Evolutionary conservation across 1,140 invertebrate genomes (phyloP), one percentile per base, ranked within the genome.

Genomic region (Caenorhabditis remanei): DNA sequence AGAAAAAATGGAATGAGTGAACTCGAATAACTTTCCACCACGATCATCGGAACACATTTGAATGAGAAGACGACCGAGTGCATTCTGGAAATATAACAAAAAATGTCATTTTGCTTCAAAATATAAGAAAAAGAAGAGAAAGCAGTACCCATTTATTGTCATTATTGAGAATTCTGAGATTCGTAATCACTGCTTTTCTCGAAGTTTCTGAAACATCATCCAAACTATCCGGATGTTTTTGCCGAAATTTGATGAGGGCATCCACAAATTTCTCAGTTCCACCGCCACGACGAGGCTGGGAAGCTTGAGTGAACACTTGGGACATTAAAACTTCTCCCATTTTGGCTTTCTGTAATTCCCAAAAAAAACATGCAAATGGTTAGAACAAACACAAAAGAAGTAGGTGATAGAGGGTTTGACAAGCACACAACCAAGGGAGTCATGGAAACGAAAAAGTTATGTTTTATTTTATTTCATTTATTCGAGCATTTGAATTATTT

Each of bases 1-100:
- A 4, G 71, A 13, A 14, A 79, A 50, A 50, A 79, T 53, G 6
- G 71, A 16, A 41, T 79, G 71, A 11, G 46, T 50, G 46, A 79
- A 79, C 14, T 79, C 71, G 40, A 79, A 79, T n/a, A 79, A 32
- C 13, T 40, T 13, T 13, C n/a, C 46, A 19, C 71, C 71, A 50
- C 71, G 71, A 79, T 79, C 71, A n/a, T 79, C 71, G n/a, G 43
- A 4, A 14, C 71, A 50, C 71, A 79, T 79, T 79, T 79, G 71
- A 50, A 79, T 41, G 9, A 79, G 43, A 8, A 79, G n/a, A 4
- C 46, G 46, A 11, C n/a, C 46, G 2, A 79, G n/a, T 8, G 71
- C 4, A 32, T 48, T 13, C 71, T 79, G 71, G 53, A 79, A 79
- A 4, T 46, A 8, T 2, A 16, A 46, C 0, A 19, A 4, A 11